Conservation (phyloP, 2,797 vertebrate genomes). For the Trematomus bernacchii region DNA sequence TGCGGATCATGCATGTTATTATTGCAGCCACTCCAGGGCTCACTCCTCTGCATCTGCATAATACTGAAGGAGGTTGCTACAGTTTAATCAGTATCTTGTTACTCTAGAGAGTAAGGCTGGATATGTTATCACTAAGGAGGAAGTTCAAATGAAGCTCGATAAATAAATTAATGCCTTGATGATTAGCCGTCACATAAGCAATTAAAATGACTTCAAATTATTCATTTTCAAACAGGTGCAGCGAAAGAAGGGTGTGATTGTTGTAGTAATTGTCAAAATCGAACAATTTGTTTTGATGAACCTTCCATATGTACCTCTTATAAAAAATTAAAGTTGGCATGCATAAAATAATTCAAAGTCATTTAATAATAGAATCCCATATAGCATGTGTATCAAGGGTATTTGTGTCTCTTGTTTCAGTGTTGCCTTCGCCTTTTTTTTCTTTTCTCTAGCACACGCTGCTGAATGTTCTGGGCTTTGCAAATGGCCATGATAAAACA, state of each 20-base stretch:
- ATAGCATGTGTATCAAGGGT: constrained; percentile 66
- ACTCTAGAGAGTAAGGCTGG: constrained; percentile 85
- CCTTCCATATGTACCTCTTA: constrained; percentile 75
- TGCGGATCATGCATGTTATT: constrained; percentile 80
- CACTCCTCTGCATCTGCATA: constrained; percentile 81
- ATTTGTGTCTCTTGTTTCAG: constrained; percentile 66
- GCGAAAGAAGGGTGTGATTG: constrained; percentile 77
- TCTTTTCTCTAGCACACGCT: constrained; percentile 15
- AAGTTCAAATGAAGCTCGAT: constrained; percentile 87
- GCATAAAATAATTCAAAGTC: constrained; percentile 75
- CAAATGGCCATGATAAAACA: constrained; percentile 76
- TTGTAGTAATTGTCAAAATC: constrained; percentile 83
- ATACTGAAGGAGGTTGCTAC: constrained; percentile 84
- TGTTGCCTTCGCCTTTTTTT: constrained; percentile 55
- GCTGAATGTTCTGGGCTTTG: constrained; percentile 69
- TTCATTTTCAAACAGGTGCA: constrained; percentile 84
- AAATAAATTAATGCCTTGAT: constrained; percentile 87
- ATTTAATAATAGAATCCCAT: constrained; percentile 75
- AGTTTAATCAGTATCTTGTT: constrained; percentile 86
- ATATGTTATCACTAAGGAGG: constrained; percentile 87
- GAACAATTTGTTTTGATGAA: constrained; percentile 85
- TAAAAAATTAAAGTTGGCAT: constrained; percentile 74
- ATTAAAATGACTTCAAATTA: constrained; percentile 87
- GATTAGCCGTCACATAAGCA: constrained; percentile 88
- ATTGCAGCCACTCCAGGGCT: constrained; percentile 77